Evolutionary conservation across 2,797 vertebrate species (phyloP), one percentile per base, ranked within the genome.

Genomic region (Odontamblyopus rebecca): DNA sequence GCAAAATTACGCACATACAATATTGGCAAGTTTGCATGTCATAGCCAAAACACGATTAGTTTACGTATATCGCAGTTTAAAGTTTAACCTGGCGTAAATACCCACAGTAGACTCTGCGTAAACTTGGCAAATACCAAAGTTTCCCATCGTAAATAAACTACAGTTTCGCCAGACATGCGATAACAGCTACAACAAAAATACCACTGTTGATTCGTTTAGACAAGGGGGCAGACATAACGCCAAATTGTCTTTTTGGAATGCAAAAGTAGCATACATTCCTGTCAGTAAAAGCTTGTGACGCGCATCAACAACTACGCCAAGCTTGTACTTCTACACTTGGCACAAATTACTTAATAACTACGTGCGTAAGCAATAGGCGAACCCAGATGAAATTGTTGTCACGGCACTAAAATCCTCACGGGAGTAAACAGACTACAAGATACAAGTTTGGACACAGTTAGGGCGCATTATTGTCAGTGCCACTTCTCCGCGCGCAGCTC

Each of bases 401-500:
- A 30, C 57, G 11, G 57, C 15, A 16, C 16, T 61, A 18, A 61
- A 61, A 19, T 19, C 6, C 60, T 19, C 15, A n/a, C 5, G 29
- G 29, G 18, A n/a, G 61, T 62, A 12, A 64, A 64, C 38, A n/a
- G 23, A 64, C 12, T 13, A 4, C 0, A 77, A 81, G 85, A 71
- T 82, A 8, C 26, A 64, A 64, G 41, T 41, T 64, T 64, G 38
- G 4, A 26, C 32, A 23, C n/a, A 41, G 18, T 62, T 41, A 26
- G 1, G 1, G 5, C n/a, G 19, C 53, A 56, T 9, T 56, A 44
- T 1, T 0, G n/a, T 11, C 6, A 7, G 53, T 9, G 6, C 19
- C 23, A 7, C 51, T n/a, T 53, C 6, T 53, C 51, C 51, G 19
- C 2, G 54, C 54, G n/a, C 54, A 2, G 32, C 12, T 6, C 18